Evolutionary conservation across 1,140 invertebrate genomes (phyloP), one percentile per base, ranked within the genome.

Genomic region (Euura lappo): DNA sequence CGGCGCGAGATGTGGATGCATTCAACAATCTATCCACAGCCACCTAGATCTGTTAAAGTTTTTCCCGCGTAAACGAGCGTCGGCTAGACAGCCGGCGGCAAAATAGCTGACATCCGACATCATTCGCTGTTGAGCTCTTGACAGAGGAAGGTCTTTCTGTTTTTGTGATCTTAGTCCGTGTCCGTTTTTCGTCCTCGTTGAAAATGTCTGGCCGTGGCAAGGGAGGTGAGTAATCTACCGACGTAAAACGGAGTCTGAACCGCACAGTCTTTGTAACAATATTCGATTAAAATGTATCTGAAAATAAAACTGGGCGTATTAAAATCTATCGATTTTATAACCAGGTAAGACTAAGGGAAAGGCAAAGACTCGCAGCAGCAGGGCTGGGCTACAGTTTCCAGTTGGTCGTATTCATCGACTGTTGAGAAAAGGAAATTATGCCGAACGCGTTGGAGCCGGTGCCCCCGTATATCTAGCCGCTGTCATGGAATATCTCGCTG

Each of bases 311-410:
- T 11, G 51, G 51, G 6, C 51, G 51, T 6, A 60, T 60, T 60
- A 60, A 60, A 60, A 60, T n/a, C 13, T 60, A 60, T 60, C 13
- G 51, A 60, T 60, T 60, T 60, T 60, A 11, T 11, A 60, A 60
- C 28, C 75, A 79, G 82, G 85, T 76, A 90, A 89, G 71, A 77
- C 80, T 4, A 91, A 90, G 82, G 84, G 85, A 7, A 91, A 90
- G 82, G 82, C 82, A 74, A 91, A 91, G 87, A 85, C 89, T 11
- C 87, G 91, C 45, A 92, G 91, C 43, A 89, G 82, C 73, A 87
- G 92, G 11, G 92, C 93, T 46, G 93, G 93, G 7, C 88, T 94
- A 5, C 89, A 90, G 68, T 93, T 94, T 76, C 93, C 93, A 1
- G 93, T 90, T 3, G 88, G 88, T 13, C 83, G 89, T 70, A 84